phyloP scores from a whole-genome alignment of 2,113 vertebrate species.

The Ciconia maguari region DNA sequence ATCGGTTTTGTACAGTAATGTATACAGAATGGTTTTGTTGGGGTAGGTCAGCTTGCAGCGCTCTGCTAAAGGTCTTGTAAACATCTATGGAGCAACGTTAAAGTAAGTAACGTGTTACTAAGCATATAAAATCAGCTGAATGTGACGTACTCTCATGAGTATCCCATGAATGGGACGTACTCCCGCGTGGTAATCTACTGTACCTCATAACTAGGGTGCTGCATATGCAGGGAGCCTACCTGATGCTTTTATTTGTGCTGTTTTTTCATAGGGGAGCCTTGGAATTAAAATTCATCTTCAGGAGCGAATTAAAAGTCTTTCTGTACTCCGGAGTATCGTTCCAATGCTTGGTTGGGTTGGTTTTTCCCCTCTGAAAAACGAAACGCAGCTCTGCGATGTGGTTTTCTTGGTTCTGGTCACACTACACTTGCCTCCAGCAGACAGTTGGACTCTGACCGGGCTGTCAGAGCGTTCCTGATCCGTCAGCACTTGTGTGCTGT shows the following conservation, averaged over 20 bases:
- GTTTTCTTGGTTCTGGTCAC: neutral
- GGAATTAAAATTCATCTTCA: neutral
- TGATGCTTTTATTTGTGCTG: neutral
- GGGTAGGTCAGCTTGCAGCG: too few relatives aligned
- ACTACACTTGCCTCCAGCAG: neutral
- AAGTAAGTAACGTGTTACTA: accelerated
- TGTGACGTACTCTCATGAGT: accelerated
- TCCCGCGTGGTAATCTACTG: accelerated
- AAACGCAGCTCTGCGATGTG: neutral
- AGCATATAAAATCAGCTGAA: accelerated
- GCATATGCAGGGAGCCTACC: accelerated
- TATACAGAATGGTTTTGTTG: too few relatives aligned
- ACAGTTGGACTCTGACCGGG: neutral
- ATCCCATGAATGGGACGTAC: neutral
- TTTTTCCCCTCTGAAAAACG: neutral
- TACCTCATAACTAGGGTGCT: neutral
- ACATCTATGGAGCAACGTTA: accelerated
- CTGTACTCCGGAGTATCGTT: neutral
- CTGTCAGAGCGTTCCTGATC: neutral
- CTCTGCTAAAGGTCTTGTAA: neutral
- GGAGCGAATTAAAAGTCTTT: neutral
- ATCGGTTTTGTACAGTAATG: accelerated
- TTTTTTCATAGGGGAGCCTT: neutral
- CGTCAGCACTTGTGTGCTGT: accelerated
- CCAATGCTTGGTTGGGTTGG: neutral